Evolutionary conservation across 2,113 vertebrate species (phyloP), one percentile per base, ranked within the genome.

Genomic region (Miniopterus natalensis): DNA sequence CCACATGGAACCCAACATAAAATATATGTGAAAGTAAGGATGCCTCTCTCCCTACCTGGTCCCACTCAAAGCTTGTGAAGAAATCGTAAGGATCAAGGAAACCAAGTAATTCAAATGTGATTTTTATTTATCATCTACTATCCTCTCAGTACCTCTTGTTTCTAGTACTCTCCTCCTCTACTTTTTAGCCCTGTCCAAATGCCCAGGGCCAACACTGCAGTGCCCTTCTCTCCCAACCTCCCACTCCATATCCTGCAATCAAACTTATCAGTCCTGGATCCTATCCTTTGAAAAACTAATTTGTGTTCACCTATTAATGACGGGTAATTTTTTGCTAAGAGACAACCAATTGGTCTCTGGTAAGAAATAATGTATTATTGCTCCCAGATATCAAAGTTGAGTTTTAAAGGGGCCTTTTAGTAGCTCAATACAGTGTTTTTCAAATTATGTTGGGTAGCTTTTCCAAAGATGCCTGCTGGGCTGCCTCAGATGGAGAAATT

Each of bases 361-460:
- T 78, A 63, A 66, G 36, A 68, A 49, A 40, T 68, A 42, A 73
- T 90, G 36, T 40, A 5, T 49, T 79, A 79, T 23, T 84, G 42
- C 88, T 84, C 29, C 42, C 47, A 89, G n/a, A 61, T 83, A 90
- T n/a, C 68, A 95, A 55, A 59, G 70, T 31, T 89, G 49, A 66
- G 6, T 89, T 92, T 70, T 84, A 86, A 96, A 55, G 11, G 29
- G n/a, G 9, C 25, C n/a, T 73, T 70, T 81, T 63, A 61, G n/a
- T 29, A 65, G 21, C 29, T 81, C 21, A 55, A 87, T 21, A 78
- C 17, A 87, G 12, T 42, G n/a, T 25, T 92, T 94, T 61, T 65
- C 8, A 75, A 78, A 73, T 49, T 0, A 10, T 8, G 3, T 47
- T 40, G n/a, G 14, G 2, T 29, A n/a, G 57, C 20, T 89, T 66